Conservation (phyloP, 2,888 invertebrate genomes). For the Spatulosminthurus flaviceps region DNA sequence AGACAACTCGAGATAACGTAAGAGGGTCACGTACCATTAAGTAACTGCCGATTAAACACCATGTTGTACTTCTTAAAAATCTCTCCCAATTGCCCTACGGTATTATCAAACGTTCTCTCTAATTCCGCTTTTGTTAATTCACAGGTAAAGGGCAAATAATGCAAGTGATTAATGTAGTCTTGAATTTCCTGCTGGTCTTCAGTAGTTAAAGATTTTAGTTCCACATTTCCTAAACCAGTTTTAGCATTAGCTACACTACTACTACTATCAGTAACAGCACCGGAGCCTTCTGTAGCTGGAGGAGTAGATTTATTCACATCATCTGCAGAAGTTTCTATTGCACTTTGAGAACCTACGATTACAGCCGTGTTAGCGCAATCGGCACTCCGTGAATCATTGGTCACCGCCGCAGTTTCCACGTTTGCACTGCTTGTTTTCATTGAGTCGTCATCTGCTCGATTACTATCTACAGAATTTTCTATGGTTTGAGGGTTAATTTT, state of each 20-base stretch:
- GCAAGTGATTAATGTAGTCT: slow-evolving; percentile 55
- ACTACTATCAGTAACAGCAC: background rate
- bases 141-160: slow-evolving; percentile 58
- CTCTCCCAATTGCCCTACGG: slow-evolving; percentile 49
- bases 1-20: background rate
- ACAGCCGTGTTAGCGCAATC: too few relatives aligned
- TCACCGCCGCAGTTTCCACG: background rate
- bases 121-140: slow-evolving; percentile 53
- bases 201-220: slow-evolving; percentile 27
- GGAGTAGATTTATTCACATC: background rate
- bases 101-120: slow-evolving; percentile 49
- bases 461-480: background rate
- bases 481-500: background rate
- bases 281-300: too few relatives aligned
- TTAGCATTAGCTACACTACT: background rate
- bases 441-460: too few relatives aligned
- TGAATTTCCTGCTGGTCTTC: slow-evolving; percentile 54
- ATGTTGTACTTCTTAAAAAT: slow-evolving; percentile 56
- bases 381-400: too few relatives aligned
- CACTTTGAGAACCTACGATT: background rate
- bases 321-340: background rate
- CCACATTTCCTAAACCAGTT: background rate
- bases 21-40: slow-evolving; percentile 51
- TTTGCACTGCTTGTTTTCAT: too few relatives aligned
- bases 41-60: slow-evolving; percentile 49